Percentiles rank a stretch among this genome's conserved stretches.
phyloP scores from a whole-genome alignment of 1,140 invertebrate genomes.

The Drosophila tristis region DNA sequence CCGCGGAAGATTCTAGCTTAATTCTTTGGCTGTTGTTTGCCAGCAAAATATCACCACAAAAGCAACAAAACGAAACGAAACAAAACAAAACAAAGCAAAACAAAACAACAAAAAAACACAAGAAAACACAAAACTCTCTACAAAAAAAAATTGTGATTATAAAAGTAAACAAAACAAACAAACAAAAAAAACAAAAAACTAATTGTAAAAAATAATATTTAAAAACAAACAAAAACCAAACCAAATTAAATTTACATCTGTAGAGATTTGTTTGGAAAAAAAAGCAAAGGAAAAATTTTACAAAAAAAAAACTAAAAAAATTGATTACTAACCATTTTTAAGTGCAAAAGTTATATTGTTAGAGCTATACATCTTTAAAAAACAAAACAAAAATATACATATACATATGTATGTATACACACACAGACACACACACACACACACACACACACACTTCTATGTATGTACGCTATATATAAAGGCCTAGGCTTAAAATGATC shows the following conservation, averaged over 20 bases:
- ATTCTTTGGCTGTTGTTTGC: conserved; percentile 26
- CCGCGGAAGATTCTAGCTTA: conserved; percentile 52
- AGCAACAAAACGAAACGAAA: conserved; percentile 11
- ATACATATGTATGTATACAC: conserved; percentile 33
- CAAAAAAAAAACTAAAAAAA: conserved; percentile 42
- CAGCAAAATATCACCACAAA: conserved; percentile 20
- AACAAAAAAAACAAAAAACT: conserved; percentile 43
- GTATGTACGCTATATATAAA: conserved; percentile 3
- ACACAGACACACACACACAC: conserved; percentile 17
- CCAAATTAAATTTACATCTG: conserved; percentile 26
- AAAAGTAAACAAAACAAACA: conserved; percentile 30
- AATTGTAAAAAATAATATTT: conserved; percentile 36
- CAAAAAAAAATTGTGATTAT: conserved; percentile 49
- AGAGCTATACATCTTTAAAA: conserved; percentile 56
- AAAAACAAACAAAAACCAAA: conserved; percentile 32
- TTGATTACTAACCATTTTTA: conserved; percentile 70
- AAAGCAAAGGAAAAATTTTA: conserved; percentile 30
- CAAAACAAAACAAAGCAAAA: conserved; percentile 26
- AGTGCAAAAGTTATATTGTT: conserved; percentile 79
- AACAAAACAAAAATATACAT: conserved; percentile 29
- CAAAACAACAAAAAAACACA: conserved; percentile 32
- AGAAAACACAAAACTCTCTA: conserved; percentile 31
- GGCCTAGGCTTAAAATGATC: conserved; percentile 26
- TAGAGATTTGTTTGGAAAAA: conserved; percentile 55
- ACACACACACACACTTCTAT: conserved; percentile 11